Evolutionary conservation across 23 tunicate genomes (phyloP).

Genomic region (Ascidia mentula): DNA sequence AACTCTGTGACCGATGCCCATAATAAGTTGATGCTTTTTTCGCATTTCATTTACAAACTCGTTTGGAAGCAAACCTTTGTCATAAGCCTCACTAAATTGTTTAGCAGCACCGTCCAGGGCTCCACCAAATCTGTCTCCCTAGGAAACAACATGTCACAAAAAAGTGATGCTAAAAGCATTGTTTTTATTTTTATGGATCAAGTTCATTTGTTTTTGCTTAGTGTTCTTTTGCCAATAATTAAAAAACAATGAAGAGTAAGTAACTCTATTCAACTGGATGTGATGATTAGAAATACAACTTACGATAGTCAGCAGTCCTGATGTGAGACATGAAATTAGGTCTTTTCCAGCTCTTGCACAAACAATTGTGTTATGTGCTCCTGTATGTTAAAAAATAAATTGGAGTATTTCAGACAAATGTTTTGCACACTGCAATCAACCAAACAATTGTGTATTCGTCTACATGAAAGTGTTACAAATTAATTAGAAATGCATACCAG

Average conservation of each 20-base stretch:
- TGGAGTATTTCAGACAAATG: too few species aligned
- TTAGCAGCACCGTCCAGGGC: conserved; percentile 97
- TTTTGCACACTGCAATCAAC: not conserved
- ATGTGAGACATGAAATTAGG: conserved; percentile 87
- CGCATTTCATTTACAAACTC: conserved; percentile 98
- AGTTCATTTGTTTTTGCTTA: too few species aligned
- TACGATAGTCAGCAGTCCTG: conserved; percentile 95
- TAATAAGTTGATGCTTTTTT: conserved; percentile 86
- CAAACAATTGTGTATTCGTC: not conserved
- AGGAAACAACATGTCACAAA: not conserved
- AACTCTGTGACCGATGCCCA: conserved; percentile 99
- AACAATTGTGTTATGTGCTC: conserved; percentile 98
- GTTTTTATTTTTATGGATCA: too few species aligned
- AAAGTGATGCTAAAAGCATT: too few species aligned
- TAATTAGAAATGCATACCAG: conserved; percentile 42
- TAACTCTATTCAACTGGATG: too few species aligned
- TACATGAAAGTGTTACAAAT: not conserved
- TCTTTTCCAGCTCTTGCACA: conserved; percentile 99
- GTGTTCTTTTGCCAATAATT: too few species aligned
- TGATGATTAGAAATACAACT: too few species aligned
- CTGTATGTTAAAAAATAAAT: conserved; percentile 23
- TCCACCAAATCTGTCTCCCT: conserved; percentile 99
- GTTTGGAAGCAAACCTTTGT: conserved; percentile 73
- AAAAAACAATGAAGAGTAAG: too few species aligned
- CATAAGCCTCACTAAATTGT: conserved; percentile 92